Evolutionary conservation across 2,113 vertebrate species (phyloP).

Genomic region (Baryphthengus martii): DNA sequence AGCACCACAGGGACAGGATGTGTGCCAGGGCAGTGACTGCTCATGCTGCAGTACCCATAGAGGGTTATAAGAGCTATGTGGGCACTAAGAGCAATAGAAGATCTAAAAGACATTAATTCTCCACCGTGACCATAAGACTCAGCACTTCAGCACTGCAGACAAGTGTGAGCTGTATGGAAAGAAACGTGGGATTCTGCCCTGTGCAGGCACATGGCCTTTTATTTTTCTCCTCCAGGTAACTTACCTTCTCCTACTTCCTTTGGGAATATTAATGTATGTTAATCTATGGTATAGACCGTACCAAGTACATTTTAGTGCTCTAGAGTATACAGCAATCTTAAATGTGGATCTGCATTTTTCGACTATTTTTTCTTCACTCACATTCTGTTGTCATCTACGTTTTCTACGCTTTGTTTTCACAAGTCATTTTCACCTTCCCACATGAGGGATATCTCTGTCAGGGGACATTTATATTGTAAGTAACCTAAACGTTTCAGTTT

Average conservation of each 20-base stretch:
- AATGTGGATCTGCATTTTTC: not conserved
- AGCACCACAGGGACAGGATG: not conserved
- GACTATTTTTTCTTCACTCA: not conserved
- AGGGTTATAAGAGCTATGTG: not conserved
- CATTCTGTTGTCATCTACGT: not conserved
- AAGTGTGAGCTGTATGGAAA: not conserved
- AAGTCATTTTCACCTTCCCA: slow-evolving; percentile 51
- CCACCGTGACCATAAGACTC: not conserved
- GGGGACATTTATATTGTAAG: slow-evolving; percentile 19
- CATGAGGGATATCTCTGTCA: slow-evolving; percentile 27
- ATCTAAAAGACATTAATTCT: not conserved
- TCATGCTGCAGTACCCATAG: not conserved
- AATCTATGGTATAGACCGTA: not conserved
- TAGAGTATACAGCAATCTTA: not conserved
- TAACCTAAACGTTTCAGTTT: slow-evolving; percentile 10
- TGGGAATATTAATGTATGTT: not conserved
- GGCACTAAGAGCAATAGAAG: not conserved
- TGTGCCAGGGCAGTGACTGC: not conserved
- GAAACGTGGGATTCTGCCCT: rapidly evolving
- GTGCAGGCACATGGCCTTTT: not conserved
- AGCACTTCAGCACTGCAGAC: not conserved
- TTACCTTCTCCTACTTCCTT: not conserved
- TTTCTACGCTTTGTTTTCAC: slow-evolving; percentile 20
- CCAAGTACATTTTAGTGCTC: not conserved
- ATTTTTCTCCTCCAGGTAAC: not conserved